These are phyloP conservation scores for Cervus canadensis DNA, from an alignment of 2,113 vertebrate genomes.

Conservation along the genomic window DNA sequence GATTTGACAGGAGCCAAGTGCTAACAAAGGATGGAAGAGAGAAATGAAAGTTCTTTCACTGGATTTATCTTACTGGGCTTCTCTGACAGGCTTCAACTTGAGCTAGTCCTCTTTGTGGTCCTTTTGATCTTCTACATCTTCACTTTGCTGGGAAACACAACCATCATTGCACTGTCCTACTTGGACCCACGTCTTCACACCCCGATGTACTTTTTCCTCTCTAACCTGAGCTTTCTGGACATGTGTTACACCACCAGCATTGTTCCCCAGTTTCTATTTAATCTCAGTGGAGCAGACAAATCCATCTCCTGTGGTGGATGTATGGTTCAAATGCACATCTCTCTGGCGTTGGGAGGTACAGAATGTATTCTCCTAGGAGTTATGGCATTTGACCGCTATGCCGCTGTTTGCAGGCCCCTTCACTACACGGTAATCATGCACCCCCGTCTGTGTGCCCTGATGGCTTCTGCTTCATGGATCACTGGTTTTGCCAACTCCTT, in stretches of 20 bases:
- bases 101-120: not conserved
- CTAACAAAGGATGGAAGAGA: not conserved
- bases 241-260: not conserved
- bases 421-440: too few species aligned
- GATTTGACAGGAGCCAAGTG: not conserved
- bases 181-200: not conserved
- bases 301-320: slow-evolving; percentile 30
- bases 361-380: too few species aligned
- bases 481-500: not conserved
- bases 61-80: slow-evolving; percentile 43
- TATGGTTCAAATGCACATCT: not conserved
- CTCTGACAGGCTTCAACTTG: not conserved
- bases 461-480: not conserved
- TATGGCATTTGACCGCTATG: too few species aligned
- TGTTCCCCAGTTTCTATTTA: not conserved
- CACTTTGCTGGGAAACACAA: not conserved
- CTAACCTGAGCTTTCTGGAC: not conserved
- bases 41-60: not conserved
- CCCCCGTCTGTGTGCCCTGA: not conserved
- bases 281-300: not conserved
- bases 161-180: not conserved
- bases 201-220: not conserved
- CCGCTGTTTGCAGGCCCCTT: too few species aligned
- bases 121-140: not conserved
- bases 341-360: too few species aligned